A percentile compares a stretch with the other conserved stretches of the same genome.
These are phyloP conservation scores for Fukomys damarensis DNA, from an alignment of 2,113 vertebrate species.

Conservation along the genomic window DNA sequence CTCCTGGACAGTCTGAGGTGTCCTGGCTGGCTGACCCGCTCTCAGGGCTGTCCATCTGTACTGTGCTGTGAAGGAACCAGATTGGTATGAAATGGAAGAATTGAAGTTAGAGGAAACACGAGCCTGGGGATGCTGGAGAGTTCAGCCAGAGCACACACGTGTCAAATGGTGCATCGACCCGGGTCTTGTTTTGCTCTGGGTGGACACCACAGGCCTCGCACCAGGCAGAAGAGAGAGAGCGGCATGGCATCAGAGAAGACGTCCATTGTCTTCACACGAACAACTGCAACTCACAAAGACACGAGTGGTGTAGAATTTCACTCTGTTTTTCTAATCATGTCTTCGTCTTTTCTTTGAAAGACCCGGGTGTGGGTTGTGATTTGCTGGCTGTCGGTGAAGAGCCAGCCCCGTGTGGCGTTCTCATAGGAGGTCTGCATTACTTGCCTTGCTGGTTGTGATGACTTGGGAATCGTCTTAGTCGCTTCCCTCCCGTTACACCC, in stretches of 20 bases:
- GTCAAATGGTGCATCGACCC: background rate
- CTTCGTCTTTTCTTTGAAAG: background rate
- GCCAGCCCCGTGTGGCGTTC: no score
- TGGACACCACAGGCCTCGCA: no score
- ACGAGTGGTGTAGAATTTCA: background rate
- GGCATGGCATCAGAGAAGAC: background rate
- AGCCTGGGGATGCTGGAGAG: background rate
- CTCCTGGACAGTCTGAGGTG: background rate
- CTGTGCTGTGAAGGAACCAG: background rate
- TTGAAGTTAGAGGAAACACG: accelerated
- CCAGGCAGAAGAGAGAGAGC: background rate
- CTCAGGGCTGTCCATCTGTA: background rate
- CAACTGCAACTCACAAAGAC: background rate
- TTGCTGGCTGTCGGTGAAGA: background rate
- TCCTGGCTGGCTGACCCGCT: background rate
- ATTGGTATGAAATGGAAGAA: background rate
- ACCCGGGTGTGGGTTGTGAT: background rate
- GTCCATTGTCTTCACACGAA: background rate
- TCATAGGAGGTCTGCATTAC: no score
- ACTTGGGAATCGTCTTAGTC: background rate
- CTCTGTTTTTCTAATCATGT: background rate
- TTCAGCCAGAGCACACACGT: background rate
- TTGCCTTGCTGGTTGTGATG: background rate
- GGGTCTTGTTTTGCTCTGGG: background rate
- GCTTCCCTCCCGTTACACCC: no score